Conservation (phyloP, 1,140 invertebrate genomes). For the Mesaphorura yosii region DNA sequence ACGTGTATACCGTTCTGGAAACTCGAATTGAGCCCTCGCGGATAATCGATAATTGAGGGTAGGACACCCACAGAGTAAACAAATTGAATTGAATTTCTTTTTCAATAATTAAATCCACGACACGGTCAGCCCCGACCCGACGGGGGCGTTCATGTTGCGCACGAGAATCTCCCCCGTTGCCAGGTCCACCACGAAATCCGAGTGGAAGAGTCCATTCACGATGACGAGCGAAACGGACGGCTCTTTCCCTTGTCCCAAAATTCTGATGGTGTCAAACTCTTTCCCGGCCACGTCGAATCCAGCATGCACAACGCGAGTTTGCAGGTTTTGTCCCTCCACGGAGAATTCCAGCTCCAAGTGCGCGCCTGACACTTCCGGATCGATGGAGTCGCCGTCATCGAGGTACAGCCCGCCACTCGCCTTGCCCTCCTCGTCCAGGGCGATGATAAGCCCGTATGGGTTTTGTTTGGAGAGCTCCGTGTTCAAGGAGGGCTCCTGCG, state of each 20-base stretch:
- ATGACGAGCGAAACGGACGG: conserved; percentile 5
- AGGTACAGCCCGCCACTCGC: conserved; percentile 58
- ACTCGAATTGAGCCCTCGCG: too few species aligned
- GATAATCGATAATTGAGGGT: too few species aligned
- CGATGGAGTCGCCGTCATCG: conserved; percentile 58
- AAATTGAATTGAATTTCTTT: too few species aligned
- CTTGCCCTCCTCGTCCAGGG: conserved; percentile 40
- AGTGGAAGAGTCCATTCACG: conserved; percentile 11
- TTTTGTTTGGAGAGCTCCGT: conserved; percentile 50
- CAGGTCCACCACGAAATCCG: too few species aligned
- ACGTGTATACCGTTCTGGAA: too few species aligned
- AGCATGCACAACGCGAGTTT: neutral
- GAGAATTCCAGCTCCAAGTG: conserved; percentile 6
- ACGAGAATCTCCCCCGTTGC: too few species aligned
- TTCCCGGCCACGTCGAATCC: conserved; percentile 13
- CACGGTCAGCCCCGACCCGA: too few species aligned
- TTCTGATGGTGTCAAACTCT: conserved; percentile 12
- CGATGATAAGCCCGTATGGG: conserved; percentile 49
- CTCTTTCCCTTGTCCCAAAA: conserved; percentile 18
- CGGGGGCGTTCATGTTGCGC: too few species aligned
- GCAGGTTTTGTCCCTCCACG: neutral
- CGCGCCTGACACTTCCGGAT: neutral
- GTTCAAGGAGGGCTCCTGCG: conserved; percentile 50
- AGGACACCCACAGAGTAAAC: too few species aligned
- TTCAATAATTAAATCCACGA: too few species aligned